Base-by-base conservation (phyloP, 2,888 invertebrate genomes). In the Resseliella maxima region DNA sequence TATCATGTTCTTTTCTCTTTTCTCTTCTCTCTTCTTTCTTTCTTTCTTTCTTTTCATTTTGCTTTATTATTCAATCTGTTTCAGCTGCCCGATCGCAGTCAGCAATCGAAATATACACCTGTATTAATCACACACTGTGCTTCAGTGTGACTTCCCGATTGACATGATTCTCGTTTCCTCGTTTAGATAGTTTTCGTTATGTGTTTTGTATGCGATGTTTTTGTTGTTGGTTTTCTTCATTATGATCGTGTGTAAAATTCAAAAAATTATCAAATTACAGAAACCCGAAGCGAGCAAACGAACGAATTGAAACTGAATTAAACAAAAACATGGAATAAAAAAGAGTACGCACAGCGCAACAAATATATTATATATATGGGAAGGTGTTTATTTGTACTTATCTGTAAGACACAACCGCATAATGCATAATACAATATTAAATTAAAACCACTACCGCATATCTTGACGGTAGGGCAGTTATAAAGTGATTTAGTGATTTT, bases 371-470 rank as follows among this genome's bases (percentile, higher is more conserved):
- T 41, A 59, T 59, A 35, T 72, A 72, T 72, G 72, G 72, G 72
- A 72, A 72, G 72, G 72, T 72, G 72, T 35, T 72, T 35, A 72
- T 27, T 72, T 72, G 31, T 72, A 35, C 72, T 72, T 72, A 72
- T 72, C 72, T 72, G 72, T 72, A 83, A 83, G 83, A 36, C 83
- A 72, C 36, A 83, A 83, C 83, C 83, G 38, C 83, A 83, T 83
- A 83, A 83, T 83, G 38, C 83, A 83, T 83, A 83, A 83, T 83
- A 83, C 83, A 83, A 83, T 83, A 83, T 83, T 83, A 24, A 83
- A 83, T 83, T 83, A 38, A 83, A 83, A 83, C 83, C 83, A 83
- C 83, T 83, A 83, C 83, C 83, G 83, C 83, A 83, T 83, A 83
- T 83, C 83, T 83, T 38, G 38, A 83, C 38, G 81, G 35, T 35